These are phyloP conservation scores for Vireo altiloquus DNA, from an alignment of 2,113 vertebrate genomes.

Conservation along the genomic window DNA sequence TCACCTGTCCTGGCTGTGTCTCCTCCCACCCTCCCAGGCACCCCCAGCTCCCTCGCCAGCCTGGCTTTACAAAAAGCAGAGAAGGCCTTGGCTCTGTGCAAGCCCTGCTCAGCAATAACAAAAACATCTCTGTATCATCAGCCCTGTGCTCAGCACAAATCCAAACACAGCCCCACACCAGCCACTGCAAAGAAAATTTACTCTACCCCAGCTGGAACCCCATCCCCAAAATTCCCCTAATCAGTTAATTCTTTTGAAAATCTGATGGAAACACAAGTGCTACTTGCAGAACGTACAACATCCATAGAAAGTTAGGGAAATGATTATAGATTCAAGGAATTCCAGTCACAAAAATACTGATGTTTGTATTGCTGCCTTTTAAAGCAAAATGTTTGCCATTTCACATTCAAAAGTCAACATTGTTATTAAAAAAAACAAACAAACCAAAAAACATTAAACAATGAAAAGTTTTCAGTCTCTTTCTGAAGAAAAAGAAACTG, in stretches of 20 bases:
- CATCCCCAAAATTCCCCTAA: background rate
- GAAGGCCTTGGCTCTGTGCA: background rate
- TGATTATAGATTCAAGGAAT: background rate
- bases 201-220: background rate
- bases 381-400: background rate
- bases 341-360: background rate
- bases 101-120: background rate
- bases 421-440: background rate
- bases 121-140: background rate
- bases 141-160: background rate
- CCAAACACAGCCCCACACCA: background rate
- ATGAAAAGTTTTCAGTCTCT: background rate
- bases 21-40: background rate
- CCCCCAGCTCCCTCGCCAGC: background rate
- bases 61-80: background rate
- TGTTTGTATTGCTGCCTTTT: background rate
- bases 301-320: background rate
- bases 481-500: background rate
- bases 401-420: background rate
- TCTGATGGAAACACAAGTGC: accelerated
- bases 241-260: background rate
- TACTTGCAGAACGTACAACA: background rate
- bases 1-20: background rate
- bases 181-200: background rate
- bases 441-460: background rate